phyloP scores from a whole-genome alignment of 1,140 invertebrate species.

The Aporrectodea caliginosa region DNA sequence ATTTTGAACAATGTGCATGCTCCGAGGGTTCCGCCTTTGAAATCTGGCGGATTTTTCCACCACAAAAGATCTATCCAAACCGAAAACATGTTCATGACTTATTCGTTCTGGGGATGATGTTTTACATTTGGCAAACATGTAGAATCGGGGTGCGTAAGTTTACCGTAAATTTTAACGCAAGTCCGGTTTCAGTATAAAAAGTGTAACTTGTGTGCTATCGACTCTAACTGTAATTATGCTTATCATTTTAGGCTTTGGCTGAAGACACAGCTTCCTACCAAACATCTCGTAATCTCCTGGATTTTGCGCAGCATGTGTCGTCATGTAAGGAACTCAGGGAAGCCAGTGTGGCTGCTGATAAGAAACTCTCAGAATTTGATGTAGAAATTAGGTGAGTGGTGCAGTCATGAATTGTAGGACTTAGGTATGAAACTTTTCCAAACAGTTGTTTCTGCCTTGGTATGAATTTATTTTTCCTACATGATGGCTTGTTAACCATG shows the following conservation, averaged over 20 bases:
- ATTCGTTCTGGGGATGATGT: no score
- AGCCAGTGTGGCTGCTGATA: slow-evolving; percentile 57
- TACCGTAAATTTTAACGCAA: not conserved
- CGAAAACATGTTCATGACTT: not conserved
- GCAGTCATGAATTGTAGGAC: no score
- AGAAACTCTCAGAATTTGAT: slow-evolving; percentile 58
- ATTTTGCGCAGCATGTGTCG: slow-evolving; percentile 57
- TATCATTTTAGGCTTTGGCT: slow-evolving; percentile 45
- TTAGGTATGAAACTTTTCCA: no score
- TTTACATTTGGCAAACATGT: not conserved
- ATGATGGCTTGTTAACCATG: no score
- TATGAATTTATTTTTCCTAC: no score
- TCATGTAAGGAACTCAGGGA: slow-evolving; percentile 57
- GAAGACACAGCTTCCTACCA: slow-evolving; percentile 52
- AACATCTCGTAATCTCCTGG: slow-evolving; percentile 54
- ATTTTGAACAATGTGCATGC: no score
- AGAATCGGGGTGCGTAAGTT: not conserved
- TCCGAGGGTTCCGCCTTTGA: no score
- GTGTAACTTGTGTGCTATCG: not conserved
- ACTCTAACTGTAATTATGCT: no score
- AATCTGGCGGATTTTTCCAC: no score
- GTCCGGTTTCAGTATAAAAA: slow-evolving; percentile 1
- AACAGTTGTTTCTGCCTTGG: no score
- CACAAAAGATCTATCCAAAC: not conserved
- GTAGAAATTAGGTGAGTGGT: slow-evolving; percentile 57